Base-by-base conservation (phyloP, 2,888 invertebrate species). In the Spodoptera littoralis region DNA sequence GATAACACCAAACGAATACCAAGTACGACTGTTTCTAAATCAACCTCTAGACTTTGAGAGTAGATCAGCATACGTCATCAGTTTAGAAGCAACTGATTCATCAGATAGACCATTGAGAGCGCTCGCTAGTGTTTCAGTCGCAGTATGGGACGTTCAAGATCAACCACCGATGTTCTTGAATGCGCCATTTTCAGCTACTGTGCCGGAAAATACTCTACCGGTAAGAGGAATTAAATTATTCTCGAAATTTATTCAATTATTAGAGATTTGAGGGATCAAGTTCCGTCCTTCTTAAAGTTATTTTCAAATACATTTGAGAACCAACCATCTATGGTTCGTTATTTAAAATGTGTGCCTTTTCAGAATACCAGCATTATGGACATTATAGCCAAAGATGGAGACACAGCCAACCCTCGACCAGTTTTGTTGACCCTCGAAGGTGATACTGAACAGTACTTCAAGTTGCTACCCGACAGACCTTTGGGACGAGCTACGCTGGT, bases 131-230 rank as follows among this genome's bases (percentile, higher is more conserved):
- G 95, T 98, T 11, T 96, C 97, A 0, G 96, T 97, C 0, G 96
- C 97, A 46, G 95, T 98, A 6, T 91, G 96, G 65, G 98, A 98
- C 84, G 96, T 97, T 0, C 98, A 97, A 85, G 98, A 98, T 88
- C 97, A 97, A 80, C 97, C 97, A 8, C 98, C 98, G 0, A 92
- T 96, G n/a, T 98, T 98, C 82, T 86, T 96, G 0, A 97, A 97
- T 84, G 96, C 97, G 0, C 98, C 98, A 0, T 98, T 97, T 82
- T 97, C 97, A 4, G 96, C 96, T 0, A 96, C 96, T 0, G 95
- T 98, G 0, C 94, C 96, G 4, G 98, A 98, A 88, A 97, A 97
- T 80, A 96, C 96, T 0, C 91, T 95, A 1, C 93, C 96, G 63
- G 96, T 96, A 87, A 79, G 87, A 44, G 41, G 4, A 13, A 41